These are phyloP conservation scores for Nasonia vitripennis DNA, from an alignment of 1,140 invertebrate species.

Conservation along the genomic window DNA sequence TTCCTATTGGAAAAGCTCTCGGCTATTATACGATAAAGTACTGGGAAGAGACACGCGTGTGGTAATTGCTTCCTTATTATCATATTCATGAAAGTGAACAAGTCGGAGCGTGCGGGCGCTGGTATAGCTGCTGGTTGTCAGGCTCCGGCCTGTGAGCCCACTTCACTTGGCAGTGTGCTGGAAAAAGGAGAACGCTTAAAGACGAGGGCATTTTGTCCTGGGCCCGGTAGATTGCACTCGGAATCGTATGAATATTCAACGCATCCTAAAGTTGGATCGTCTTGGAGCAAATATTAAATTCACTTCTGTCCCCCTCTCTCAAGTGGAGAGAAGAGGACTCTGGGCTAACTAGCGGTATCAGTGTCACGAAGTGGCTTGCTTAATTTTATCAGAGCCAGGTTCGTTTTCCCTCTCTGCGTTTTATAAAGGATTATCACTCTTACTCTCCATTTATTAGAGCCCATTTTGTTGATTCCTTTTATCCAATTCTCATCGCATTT, in stretches of 20 bases:
- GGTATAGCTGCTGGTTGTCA: background rate
- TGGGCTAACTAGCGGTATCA: slow-evolving; percentile 15
- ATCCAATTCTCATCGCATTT: too few species aligned
- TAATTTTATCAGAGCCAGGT: slow-evolving; percentile 14
- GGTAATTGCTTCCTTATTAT: slow-evolving; percentile 37
- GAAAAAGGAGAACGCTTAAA: slow-evolving; percentile 15
- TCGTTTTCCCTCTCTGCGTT: background rate
- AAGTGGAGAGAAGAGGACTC: background rate
- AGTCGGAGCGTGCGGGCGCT: background rate
- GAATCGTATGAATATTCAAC: slow-evolving; percentile 45
- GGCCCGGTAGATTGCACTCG: slow-evolving; percentile 10
- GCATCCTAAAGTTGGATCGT: slow-evolving; percentile 30
- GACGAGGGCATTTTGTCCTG: slow-evolving; percentile 31
- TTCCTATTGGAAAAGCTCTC: background rate
- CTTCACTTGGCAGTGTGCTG: background rate
- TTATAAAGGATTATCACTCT: background rate
- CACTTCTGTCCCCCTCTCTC: background rate
- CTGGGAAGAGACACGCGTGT: slow-evolving; percentile 7
- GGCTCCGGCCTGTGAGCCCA: background rate
- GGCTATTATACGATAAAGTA: slow-evolving; percentile 14
- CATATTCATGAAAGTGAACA: slow-evolving; percentile 44
- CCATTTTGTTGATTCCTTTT: background rate
- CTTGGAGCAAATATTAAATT: slow-evolving; percentile 46
- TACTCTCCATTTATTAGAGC: background rate
- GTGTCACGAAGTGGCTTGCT: background rate